A percentile compares a stretch with the other conserved stretches of the same genome.
phyloP scores from a whole-genome alignment of 1,140 invertebrate genomes.

The Amphibalanus amphitrite region DNA sequence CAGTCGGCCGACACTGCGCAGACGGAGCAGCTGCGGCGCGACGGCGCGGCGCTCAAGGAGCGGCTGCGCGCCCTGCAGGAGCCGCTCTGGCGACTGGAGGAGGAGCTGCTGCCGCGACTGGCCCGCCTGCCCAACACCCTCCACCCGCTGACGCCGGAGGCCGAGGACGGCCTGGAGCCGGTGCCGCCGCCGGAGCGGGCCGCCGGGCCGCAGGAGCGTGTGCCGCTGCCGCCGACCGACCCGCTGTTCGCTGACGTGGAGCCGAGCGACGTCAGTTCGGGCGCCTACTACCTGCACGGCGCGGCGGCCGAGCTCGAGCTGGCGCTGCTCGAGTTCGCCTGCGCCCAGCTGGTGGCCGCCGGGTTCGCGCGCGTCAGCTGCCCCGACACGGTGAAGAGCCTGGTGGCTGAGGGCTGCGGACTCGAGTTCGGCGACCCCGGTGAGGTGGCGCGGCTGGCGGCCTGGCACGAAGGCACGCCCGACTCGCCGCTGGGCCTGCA shows the following conservation, averaged over 20 bases:
- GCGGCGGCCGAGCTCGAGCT: constrained; percentile 45
- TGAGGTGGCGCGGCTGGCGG: constrained; percentile 35
- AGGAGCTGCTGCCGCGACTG: not conserved
- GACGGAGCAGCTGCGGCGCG: not conserved
- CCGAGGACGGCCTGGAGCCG: not conserved
- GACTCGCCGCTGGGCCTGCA: constrained; percentile 35
- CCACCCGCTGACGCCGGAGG: not conserved
- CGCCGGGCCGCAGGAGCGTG: not conserved
- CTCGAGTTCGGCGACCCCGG: constrained; percentile 33
- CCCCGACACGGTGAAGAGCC: constrained; percentile 44
- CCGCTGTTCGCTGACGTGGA: not conserved
- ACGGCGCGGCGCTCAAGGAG: not conserved
- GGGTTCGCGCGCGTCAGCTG: constrained; percentile 38
- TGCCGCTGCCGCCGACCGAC: not conserved
- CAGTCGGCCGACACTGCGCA: not conserved
- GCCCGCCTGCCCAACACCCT: not conserved
- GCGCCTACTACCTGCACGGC: constrained; percentile 40
- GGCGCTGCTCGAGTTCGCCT: constrained; percentile 34
- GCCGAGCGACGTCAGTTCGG: constrained; percentile 28
- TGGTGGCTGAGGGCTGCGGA: constrained; percentile 46
- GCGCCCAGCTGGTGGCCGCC: constrained; percentile 28
- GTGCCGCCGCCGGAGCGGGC: not conserved
- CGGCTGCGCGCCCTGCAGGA: not conserved
- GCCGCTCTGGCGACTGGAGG: not conserved
- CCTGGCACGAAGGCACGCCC: constrained; percentile 26